phyloP scores from a whole-genome alignment of 2,113 vertebrate genomes.

The Panthera uncia region DNA sequence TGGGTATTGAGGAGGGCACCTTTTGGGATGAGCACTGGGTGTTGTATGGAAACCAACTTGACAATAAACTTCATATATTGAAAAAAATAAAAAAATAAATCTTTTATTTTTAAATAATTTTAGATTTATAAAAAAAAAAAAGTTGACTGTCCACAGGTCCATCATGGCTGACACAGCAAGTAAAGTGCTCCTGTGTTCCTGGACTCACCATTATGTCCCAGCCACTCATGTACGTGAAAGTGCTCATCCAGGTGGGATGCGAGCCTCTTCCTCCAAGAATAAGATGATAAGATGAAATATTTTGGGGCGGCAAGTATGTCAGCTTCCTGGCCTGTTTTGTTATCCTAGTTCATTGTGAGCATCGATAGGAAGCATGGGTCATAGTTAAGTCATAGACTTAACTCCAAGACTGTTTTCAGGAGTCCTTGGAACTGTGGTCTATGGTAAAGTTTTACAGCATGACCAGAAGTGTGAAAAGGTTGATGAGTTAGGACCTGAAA shows the following conservation, averaged over 20 bases:
- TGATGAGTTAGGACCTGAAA: constrained; percentile 82
- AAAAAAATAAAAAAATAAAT: too few species aligned
- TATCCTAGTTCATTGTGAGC: constrained; percentile 94
- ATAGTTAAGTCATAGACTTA: constrained; percentile 95
- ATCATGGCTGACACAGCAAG: constrained; percentile 94
- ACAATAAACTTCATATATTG: too few species aligned
- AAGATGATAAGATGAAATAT: constrained; percentile 93
- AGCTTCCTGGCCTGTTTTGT: constrained; percentile 95
- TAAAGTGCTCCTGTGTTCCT: constrained; percentile 94
- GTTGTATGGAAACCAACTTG: too few species aligned
- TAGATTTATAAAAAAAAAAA: neutral
- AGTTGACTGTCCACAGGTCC: constrained; percentile 65
- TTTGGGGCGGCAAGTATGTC: constrained; percentile 94
- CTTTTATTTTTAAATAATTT: neutral
- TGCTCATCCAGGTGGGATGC: constrained; percentile 96
- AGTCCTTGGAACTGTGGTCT: constrained; percentile 93
- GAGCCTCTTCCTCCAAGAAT: constrained; percentile 93
- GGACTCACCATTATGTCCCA: constrained; percentile 95
- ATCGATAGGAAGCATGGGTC: constrained; percentile 93
- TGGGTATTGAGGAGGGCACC: too few species aligned
- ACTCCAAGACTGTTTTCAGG: constrained; percentile 93
- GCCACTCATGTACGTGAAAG: constrained; percentile 98
- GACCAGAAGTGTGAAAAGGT: neutral
- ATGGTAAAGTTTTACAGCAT: constrained; percentile 91
- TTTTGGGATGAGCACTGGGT: too few species aligned